Percentiles rank a stretch among this genome's conserved stretches.
Evolutionary conservation across 30 jellyfish, hydroid and myxozoan genomes (phyloP).

Genomic region (Hydractinia symbiolongicarpus): DNA sequence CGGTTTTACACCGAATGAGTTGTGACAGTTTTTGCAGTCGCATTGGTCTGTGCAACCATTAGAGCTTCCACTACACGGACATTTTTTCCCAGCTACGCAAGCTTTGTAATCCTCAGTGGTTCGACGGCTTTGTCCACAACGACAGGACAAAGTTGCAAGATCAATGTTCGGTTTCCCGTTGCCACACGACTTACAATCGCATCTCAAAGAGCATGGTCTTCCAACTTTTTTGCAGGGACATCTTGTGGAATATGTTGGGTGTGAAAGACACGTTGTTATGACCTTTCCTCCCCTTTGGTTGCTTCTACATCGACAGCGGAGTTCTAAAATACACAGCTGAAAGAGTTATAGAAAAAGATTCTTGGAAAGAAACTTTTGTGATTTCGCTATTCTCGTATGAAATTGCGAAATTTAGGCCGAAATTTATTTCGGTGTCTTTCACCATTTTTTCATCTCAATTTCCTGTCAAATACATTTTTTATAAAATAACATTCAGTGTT

Average conservation of each 20-base stretch:
- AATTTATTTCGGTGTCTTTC: no score
- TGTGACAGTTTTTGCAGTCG: slow-evolving; percentile 9
- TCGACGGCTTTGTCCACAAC: background rate
- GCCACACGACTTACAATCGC: slow-evolving; percentile 3
- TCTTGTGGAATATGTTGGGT: background rate
- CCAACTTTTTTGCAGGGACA: slow-evolving; percentile 4
- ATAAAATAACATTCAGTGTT: no score
- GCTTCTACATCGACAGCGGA: no score
- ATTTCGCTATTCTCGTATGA: no score
- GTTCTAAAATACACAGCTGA: no score
- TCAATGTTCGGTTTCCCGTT: background rate
- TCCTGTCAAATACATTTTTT: no score
- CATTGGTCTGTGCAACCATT: background rate
- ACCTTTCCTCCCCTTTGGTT: no score
- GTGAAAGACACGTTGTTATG: no score
- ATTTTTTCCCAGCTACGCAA: slow-evolving; percentile 1
- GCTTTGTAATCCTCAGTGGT: background rate
- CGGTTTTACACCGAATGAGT: background rate
- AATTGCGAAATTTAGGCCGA: no score
- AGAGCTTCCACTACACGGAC: slow-evolving; percentile 1
- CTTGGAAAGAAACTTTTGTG: no score
- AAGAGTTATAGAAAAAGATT: no score
- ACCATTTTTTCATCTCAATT: no score
- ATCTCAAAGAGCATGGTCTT: background rate
- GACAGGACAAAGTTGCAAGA: background rate